Conservation (phyloP, 2,113 vertebrate species). For the Pangasianodon gigas region DNA sequence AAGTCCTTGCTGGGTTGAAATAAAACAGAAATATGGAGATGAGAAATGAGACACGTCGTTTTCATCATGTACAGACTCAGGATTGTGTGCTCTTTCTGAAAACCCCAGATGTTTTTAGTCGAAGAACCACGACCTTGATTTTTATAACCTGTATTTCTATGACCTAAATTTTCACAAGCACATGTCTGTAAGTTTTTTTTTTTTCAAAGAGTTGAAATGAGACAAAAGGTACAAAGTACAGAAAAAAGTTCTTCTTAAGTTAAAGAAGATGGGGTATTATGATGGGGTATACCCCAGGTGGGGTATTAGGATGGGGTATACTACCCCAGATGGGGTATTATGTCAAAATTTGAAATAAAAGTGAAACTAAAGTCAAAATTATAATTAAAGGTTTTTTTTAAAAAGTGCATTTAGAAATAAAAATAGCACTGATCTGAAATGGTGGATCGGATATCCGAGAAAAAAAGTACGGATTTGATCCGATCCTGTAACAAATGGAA, state of each 20-base stretch:
- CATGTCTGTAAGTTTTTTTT: background rate
- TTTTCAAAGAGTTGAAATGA: background rate
- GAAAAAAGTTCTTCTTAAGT: background rate
- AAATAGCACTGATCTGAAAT: background rate
- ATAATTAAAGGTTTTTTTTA: background rate
- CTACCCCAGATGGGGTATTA: background rate
- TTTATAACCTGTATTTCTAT: background rate
- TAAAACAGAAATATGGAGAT: constrained; percentile 2
- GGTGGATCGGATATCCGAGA: background rate
- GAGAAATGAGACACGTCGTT: background rate
- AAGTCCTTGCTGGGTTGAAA: background rate
- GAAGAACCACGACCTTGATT: background rate
- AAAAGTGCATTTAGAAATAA: background rate
- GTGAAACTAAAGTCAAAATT: background rate
- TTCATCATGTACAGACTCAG: background rate
- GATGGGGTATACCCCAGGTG: background rate
- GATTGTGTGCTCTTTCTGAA: background rate
- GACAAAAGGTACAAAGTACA: background rate
- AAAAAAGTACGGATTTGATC: background rate
- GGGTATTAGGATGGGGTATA: background rate
- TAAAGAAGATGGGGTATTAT: background rate
- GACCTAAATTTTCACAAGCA: background rate
- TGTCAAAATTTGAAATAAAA: background rate
- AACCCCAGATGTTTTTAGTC: background rate
- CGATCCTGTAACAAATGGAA: background rate